These are phyloP conservation scores for Drosophila anomalata DNA, from an alignment of 2,888 invertebrate species.

Conservation along the genomic window DNA sequence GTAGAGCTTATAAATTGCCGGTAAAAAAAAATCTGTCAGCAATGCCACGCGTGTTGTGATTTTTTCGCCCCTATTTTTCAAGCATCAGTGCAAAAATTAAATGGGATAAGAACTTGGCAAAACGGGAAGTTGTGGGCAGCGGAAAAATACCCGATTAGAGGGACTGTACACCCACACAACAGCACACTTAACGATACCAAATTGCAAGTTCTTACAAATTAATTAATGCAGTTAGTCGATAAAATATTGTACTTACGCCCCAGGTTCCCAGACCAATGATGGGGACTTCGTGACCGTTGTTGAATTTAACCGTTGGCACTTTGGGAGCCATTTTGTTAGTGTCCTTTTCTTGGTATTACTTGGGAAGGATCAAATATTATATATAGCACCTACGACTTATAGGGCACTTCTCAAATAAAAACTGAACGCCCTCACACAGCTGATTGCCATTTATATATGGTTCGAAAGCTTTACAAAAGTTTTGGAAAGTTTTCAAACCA, in stretches of 20 bases:
- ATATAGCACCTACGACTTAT: not conserved
- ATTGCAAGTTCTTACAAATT: not conserved
- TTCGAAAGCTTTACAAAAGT: slow-evolving; percentile 31
- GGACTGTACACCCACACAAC: not conserved
- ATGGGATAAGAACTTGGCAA: slow-evolving; percentile 10
- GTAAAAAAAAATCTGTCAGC: slow-evolving; percentile 45
- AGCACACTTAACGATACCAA: not conserved
- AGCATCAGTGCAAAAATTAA: slow-evolving; percentile 4
- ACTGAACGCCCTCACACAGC: slow-evolving; percentile 55
- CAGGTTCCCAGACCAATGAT: slow-evolving; percentile 90
- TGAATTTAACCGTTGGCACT: slow-evolving; percentile 85
- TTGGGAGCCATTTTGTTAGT: slow-evolving; percentile 50
- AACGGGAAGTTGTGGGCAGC: slow-evolving; percentile 38
- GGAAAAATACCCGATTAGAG: slow-evolving; percentile 37
- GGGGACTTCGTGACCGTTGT: slow-evolving; percentile 87
- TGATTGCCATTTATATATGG: slow-evolving; percentile 62
- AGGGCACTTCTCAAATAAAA: slow-evolving; percentile 3
- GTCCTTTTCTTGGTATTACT: not conserved
- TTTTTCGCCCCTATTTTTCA: slow-evolving; percentile 8
- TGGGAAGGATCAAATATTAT: slow-evolving; percentile 31
- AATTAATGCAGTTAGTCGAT: not conserved
- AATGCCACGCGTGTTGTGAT: slow-evolving; percentile 20
- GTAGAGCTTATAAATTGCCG: slow-evolving; percentile 30
- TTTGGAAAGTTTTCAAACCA: slow-evolving; percentile 18
- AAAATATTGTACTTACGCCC: slow-evolving; percentile 85